Base-by-base conservation (phyloP, 2,113 vertebrate genomes). In the Rhinichthys klamathensis region DNA sequence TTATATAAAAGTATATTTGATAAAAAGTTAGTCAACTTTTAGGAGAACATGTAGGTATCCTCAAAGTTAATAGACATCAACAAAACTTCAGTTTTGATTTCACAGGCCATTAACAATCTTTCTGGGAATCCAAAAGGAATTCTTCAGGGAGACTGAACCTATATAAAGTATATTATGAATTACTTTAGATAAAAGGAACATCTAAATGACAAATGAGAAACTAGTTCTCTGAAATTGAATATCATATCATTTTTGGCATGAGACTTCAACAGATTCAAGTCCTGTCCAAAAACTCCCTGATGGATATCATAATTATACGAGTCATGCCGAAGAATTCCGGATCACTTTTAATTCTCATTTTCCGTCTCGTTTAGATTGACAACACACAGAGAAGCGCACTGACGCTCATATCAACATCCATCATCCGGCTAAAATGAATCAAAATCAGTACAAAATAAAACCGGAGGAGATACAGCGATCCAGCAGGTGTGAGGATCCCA, bases 401-500 rank as follows among this genome's bases (percentile, higher is more conserved):
- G 72, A 27, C 35, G 7, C 54, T 32, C 51, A 23, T 44, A 25
- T 35, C 54, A 32, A 60, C 27, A 49, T 67, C 35, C 27, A 85
- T 78, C 63, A 76, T 27, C 30, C 21, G 25, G 18, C 51, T 63
- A 56, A 54, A 79, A 69, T 51, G 54, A 76, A 82, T 56, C 74
- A 51, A 41, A 82, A 49, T 77, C 51, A 77, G 25, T 10, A 23
- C 25, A 54, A 44, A 32, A 44, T 12, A 69, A n/a, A 13, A 60
- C 23, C 15, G 27, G 21, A 67, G 32, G 35, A 13, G 15, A 61
- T n/a, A 21, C 58, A 65, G 41, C 38, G 3, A 60, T 65, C 75
- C 84, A 85, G 65, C 84, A 78, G 84, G 51, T 72, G 84, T 80
- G 63, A 41, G 76, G 13, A 18, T 74, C 72, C 80, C 49, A 35